Base-by-base conservation (phyloP, 2,888 invertebrate species). In the Diaphora mendica region DNA sequence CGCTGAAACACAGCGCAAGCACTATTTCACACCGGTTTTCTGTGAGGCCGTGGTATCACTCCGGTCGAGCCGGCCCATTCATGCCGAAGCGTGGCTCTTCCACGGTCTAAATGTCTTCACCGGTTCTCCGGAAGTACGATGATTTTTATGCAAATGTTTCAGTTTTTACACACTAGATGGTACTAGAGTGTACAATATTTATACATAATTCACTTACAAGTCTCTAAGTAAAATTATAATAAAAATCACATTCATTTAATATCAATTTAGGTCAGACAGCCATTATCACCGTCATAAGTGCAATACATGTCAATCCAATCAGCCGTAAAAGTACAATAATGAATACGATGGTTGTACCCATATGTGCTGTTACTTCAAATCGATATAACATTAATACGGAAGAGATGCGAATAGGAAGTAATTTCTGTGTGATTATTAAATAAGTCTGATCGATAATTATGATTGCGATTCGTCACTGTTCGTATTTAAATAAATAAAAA, bases 241-340 rank as follows among this genome's bases (percentile, higher is more conserved):
- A 67, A 72, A 72, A 44, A n/a, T 70, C 26, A 68, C 2, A n/a
- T 20, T 42, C 35, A 30, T 48, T 59, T 72, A 48, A 62, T 72
- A 70, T 70, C 62, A 70, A 75, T 75, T 70, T 67, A 67, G 70
- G 75, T 67, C 72, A 64, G 48, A 70, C 72, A 75, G 23, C 67
- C 67, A 30, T 75, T 65, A 69, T 72, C 55, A 64, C 59, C 51
- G 65, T 44, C 64, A 33, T 33, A 65, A 68, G 26, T 68, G 44
- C 71, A 74, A 71, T 71, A 62, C 51, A 71, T 71, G 68, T 74
- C 71, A 68, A 64, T 71, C 64, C 48, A 68, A 39, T 64, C 51
- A 44, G 23, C 59, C 64, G 39, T 71, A 72, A 69, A 74, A 65
- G 64, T 69, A 62, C 55, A 69, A 20, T 67, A 35, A 44, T 68